These are phyloP conservation scores for Cacoxenus indagator DNA, from an alignment of 2,888 invertebrate species.

Conservation along the genomic window DNA sequence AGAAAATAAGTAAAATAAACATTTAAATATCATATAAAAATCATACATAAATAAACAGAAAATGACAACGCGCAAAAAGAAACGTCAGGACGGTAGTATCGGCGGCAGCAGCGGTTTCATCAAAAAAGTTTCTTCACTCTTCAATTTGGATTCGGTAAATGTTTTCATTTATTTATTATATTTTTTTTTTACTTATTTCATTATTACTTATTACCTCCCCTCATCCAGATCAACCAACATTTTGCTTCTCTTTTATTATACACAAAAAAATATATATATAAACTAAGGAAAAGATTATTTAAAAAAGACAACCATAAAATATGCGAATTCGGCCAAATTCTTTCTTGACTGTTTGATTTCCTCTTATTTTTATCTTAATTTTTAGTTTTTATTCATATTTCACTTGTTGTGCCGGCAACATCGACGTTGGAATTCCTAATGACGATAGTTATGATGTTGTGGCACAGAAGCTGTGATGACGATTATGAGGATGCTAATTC, in stretches of 20 bases:
- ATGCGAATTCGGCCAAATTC: too few species aligned
- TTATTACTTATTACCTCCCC: too few species aligned
- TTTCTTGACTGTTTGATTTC: too few species aligned
- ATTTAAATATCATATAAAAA: slow-evolving; percentile 25
- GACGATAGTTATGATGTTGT: neutral
- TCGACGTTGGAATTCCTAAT: neutral
- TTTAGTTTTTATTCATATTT: slow-evolving; percentile 23
- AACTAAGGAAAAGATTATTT: too few species aligned
- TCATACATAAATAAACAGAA: slow-evolving; percentile 36
- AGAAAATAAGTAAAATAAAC: neutral
- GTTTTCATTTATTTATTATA: too few species aligned
- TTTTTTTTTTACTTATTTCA: too few species aligned
- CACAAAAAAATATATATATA: too few species aligned
- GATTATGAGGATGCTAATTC: slow-evolving; percentile 48
- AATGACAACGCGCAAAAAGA: slow-evolving; percentile 79
- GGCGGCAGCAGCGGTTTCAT: slow-evolving; percentile 77
- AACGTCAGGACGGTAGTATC: slow-evolving; percentile 73
- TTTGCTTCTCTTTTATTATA: too few species aligned
- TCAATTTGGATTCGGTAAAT: slow-evolving; percentile 86
- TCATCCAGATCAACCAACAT: too few species aligned
- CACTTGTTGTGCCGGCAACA: slow-evolving; percentile 21
- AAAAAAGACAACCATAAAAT: too few species aligned
- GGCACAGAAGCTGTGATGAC: too few species aligned
- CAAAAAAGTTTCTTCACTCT: slow-evolving; percentile 89
- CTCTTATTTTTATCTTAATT: too few species aligned